A percentile compares a stretch with the other conserved stretches of the same genome.
phyloP scores from a whole-genome alignment of 2,888 invertebrate species.

The Parelbella ahira region DNA sequence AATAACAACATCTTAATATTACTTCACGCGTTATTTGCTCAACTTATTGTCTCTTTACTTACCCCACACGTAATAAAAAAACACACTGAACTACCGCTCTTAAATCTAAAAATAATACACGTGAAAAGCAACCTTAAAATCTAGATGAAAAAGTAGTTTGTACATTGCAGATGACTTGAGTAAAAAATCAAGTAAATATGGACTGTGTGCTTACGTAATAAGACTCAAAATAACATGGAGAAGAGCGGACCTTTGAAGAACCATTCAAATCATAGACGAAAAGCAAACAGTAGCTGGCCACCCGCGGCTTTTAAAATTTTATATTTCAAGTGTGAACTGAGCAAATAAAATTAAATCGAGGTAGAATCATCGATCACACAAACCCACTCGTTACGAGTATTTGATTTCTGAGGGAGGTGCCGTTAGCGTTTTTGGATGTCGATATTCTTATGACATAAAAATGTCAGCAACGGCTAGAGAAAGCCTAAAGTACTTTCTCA shows the following conservation, averaged over 20 bases:
- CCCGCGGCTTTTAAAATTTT: conserved; percentile 62
- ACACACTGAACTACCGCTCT: conserved; percentile 1
- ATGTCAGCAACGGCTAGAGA: no score
- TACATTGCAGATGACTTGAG: conserved; percentile 14
- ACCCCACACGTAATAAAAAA: conserved; percentile 26
- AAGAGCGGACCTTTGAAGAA: conserved; percentile 33
- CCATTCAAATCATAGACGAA: conserved; percentile 55
- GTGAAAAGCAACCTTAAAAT: conserved; percentile 30
- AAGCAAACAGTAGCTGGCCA: conserved; percentile 74
- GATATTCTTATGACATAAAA: background rate
- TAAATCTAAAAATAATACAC: conserved; percentile 23
- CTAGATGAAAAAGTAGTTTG: conserved; percentile 1
- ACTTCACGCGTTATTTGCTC: conserved; percentile 26
- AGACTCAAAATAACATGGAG: background rate
- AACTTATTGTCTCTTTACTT: conserved; percentile 28
- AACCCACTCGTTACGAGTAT: conserved; percentile 48
- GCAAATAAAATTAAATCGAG: conserved; percentile 69
- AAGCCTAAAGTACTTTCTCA: no score
- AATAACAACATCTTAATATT: conserved; percentile 27
- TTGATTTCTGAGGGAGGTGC: conserved; percentile 45
- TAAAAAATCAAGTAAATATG: background rate
- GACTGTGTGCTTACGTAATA: background rate
- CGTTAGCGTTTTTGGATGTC: background rate
- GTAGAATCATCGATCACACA: conserved; percentile 62
- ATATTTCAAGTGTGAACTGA: conserved; percentile 59